Evolutionary conservation across 2,888 invertebrate genomes (phyloP), one percentile per base, ranked within the genome.

Genomic region (Sipunculus nudus): DNA sequence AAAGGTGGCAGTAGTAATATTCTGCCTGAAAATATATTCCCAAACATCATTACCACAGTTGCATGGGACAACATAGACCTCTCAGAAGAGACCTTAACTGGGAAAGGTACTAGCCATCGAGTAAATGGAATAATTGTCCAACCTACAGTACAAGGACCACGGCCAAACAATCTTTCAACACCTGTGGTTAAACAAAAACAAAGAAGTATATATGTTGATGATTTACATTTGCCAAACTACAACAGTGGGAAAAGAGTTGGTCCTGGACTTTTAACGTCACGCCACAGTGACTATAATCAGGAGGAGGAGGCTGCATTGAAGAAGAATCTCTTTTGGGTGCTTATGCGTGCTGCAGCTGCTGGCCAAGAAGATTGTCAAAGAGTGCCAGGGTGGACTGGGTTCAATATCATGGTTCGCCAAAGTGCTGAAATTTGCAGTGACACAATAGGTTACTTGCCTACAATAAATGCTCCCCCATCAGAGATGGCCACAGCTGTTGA

Each of bases 61-160:
- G 65, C 61, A 25, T 73, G 54, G 56, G 68, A 68, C 48, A 73
- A 74, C 49, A 74, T 68, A 40, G 73, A 73, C 55, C 47, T 66
- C 41, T 53, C 64, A 19, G 68, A 72, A 50, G 65, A 71, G 28
- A 59, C 61, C 19, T 57, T 73, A 2, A 65, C 47, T 32, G 67
- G 71, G 8, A 57, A 53, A 46, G 67, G 63, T 10, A 69, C 70
- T 25, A 59, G 64, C 10, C 66, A 68, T 53, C 49, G 66, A 13
- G 70, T 74, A 13, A 72, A 72, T 57, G 67, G 64, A 1, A 74
- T 72, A 32, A 61, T 46, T 6, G 59, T 68, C 19, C 62, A 72
- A 39, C 43, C 52, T 10, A 40, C 45, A 49, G 35, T 63, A 3
- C 48, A 38, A 29, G 56, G 53, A 35, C 50, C 53, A 39, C 35